Base-by-base conservation (phyloP, 2,113 vertebrate species). In the Grus americana region DNA sequence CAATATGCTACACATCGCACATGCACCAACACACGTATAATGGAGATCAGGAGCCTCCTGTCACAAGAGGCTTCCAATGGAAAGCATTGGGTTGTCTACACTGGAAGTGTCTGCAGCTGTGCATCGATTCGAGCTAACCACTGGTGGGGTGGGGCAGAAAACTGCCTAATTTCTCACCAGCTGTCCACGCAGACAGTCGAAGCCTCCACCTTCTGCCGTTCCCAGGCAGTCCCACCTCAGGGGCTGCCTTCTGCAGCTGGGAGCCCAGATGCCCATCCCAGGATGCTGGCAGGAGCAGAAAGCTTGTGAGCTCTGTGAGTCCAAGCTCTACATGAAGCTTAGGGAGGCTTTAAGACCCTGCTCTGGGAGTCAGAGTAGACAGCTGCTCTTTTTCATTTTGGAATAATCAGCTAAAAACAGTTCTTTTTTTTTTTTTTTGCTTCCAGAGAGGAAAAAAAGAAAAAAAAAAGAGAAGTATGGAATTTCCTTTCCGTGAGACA, bases 401-500 rank as follows among this genome's bases (percentile, higher is more conserved):
- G 40, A 93, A 87, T 78, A 73, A 95, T 95, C 85, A 95, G 63
- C 92, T 88, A 94, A 90, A 94, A 74, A 24, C 38, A 76, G 57
- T 52, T 40, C n/a, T n/a, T n/a, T n/a, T n/a, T 40, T 61, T 5
- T 49, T 38, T 55, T 61, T 63, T 55, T 46, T 46, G 2, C 70
- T 85, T 85, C 81, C 54, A 85, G 46, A 73, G 62, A 2, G 46
- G 40, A 3, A 15, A 44, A 36, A 82, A 73, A 62, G 88, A 58
- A 90, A 74, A 46, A 49, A 67, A 42, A 44, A 44, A 44, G 15
- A 44, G 14, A 44, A 44, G 44, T 79, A 87, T 88, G 93, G 96
- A 91, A 96, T 96, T 96, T 97, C 95, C 96, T 93, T 95, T 96
- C 81, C 3, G 5, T 70, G 62, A 95, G 87, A 92, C 78, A 73